Conservation (phyloP, 1,140 invertebrate genomes). For the Mercenaria mercenaria region DNA sequence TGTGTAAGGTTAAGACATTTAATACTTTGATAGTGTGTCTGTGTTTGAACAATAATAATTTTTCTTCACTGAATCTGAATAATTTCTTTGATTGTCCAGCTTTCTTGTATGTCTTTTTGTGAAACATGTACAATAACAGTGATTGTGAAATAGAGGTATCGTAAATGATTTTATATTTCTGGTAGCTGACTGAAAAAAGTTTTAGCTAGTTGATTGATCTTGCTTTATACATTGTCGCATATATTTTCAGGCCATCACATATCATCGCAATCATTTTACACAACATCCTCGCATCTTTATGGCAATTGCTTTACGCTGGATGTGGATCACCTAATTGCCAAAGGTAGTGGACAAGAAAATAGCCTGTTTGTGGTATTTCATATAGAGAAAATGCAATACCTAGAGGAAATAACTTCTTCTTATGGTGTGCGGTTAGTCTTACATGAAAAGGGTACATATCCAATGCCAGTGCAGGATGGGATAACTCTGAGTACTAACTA, state of each 20-base stretch:
- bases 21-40: too few species aligned
- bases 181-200: too few species aligned
- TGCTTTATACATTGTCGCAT: neutral
- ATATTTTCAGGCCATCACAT: neutral
- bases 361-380: constrained; percentile 8
- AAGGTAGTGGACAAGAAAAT: neutral
- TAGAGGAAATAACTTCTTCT: neutral
- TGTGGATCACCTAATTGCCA: neutral
- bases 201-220: neutral
- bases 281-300: neutral
- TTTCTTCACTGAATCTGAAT: too few species aligned
- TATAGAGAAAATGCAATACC: neutral
- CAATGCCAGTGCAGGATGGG: constrained; percentile 21
- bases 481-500: neutral
- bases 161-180: too few species aligned
- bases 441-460: constrained; percentile 25
- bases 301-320: constrained; percentile 38
- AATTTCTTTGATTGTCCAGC: too few species aligned
- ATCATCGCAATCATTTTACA: neutral
- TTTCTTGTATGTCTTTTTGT: too few species aligned
- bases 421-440: constrained; percentile 29
- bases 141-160: too few species aligned
- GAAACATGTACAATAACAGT: too few species aligned
- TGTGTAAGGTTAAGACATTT: too few species aligned
- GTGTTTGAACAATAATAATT: too few species aligned